Base-by-base conservation (phyloP, 2,888 invertebrate species). In the Eudasyphora cyanicolor region DNA sequence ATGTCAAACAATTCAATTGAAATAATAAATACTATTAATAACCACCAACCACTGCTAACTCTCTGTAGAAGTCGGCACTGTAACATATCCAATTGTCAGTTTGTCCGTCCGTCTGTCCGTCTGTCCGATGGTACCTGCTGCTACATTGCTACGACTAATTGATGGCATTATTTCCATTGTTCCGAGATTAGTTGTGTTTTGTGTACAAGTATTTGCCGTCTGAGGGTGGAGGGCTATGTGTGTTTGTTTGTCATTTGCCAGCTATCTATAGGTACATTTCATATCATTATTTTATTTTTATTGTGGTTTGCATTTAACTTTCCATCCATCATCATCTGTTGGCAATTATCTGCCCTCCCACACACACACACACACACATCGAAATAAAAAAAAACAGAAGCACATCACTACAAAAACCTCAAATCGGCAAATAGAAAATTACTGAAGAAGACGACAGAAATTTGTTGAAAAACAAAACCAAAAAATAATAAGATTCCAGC, bases 161-260 rank as follows among this genome's bases (percentile, higher is more conserved):
- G 64, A 70, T 54, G 70, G 62, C 19, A 75, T 45, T 82, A 64
- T 77, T 75, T 70, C 19, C 12, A 69, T 78, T 74, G 69, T 69
- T 32, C n/a, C 27, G 42, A 54, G 64, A 77, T 80, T 71, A 27
- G 10, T 64, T 64, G 35, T 64, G 60, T 17, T 38, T 62, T 29
- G 10, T 35, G 54, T 42, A n/a, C n/a, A n/a, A n/a, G n/a, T n/a
- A n/a, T n/a, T n/a, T n/a, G n/a, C n/a, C n/a, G n/a, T n/a, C n/a
- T n/a, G n/a, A n/a, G n/a, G n/a, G n/a, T n/a, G n/a, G n/a, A n/a
- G n/a, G n/a, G n/a, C n/a, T n/a, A n/a, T 74, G 49, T 78, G 73
- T 38, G 57, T 42, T 38, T 21, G 17, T 77, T 78, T n/a, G n/a
- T n/a, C n/a, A n/a, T n/a, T n/a, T n/a, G n/a, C n/a, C n/a, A n/a